Conservation (phyloP, 1,140 invertebrate species). For the Goniozus legneri region DNA sequence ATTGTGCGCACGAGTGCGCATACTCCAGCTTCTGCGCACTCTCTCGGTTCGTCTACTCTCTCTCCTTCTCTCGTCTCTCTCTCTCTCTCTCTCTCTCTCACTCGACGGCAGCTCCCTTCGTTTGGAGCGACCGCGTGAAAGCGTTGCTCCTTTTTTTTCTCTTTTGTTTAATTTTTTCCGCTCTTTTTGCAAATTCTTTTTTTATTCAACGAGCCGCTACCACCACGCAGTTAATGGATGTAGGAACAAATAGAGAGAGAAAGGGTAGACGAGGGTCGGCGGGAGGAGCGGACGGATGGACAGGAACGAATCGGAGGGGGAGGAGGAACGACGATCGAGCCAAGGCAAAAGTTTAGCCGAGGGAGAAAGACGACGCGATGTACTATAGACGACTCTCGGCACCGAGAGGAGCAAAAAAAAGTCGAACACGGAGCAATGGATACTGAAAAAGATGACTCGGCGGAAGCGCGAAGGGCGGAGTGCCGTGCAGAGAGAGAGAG, state of each 20-base stretch:
- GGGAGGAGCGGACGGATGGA: conserved; percentile 1
- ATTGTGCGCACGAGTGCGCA: background rate
- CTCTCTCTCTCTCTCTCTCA: background rate
- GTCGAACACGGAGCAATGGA: conserved; percentile 12
- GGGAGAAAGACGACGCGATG: too few species aligned
- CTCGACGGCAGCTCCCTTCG: background rate
- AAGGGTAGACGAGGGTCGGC: background rate
- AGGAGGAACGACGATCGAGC: too few species aligned
- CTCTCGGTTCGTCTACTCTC: too few species aligned
- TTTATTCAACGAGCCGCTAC: background rate
- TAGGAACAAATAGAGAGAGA: conserved; percentile 11
- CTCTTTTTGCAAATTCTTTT: too few species aligned
- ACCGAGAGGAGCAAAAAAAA: conserved; percentile 10
- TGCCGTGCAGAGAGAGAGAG: too few species aligned
- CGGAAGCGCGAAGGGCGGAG: conserved; percentile 2
- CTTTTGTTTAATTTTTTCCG: too few species aligned
- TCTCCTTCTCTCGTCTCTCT: background rate
- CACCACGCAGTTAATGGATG: conserved; percentile 15
- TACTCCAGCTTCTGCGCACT: background rate
- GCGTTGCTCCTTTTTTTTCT: background rate
- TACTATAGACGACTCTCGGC: too few species aligned
- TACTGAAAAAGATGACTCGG: conserved; percentile 16
- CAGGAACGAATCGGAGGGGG: too few species aligned
- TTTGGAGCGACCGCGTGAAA: background rate
- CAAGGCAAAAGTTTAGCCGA: too few species aligned